Percentiles rank a stretch among this genome's conserved stretches.
phyloP scores from a whole-genome alignment of 2,888 invertebrate genomes.

The Erebia aethiops region DNA sequence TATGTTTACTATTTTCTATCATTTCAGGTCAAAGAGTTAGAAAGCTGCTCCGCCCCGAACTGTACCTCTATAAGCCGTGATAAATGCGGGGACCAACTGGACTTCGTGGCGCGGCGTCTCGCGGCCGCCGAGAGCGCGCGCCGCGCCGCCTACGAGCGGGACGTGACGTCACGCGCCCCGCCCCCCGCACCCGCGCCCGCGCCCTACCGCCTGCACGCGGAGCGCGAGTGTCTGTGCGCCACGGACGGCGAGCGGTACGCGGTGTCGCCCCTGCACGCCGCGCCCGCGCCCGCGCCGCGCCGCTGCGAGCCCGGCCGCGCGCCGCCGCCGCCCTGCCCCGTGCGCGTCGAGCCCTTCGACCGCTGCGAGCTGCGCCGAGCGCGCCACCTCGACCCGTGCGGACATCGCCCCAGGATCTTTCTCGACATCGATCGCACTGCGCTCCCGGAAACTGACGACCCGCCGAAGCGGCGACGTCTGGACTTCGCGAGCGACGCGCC shows the following conservation, averaged over 20 bases:
- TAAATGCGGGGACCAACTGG: not conserved
- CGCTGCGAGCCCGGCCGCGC: slow-evolving; percentile 15
- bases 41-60: not conserved
- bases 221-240: slow-evolving; percentile 44
- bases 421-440: not conserved
- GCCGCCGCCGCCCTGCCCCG: slow-evolving; percentile 38
- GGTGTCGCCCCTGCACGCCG: not conserved
- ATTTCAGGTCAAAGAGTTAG: not conserved
- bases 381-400: slow-evolving; percentile 53
- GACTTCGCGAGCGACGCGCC: not conserved
- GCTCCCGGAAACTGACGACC: not conserved
- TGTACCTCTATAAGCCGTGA: not conserved
- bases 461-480: not conserved
- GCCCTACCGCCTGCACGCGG: slow-evolving; percentile 36
- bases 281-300: not conserved
- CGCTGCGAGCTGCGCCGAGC: slow-evolving; percentile 45
- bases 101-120: slow-evolving; percentile 3
- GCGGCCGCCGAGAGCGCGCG: slow-evolving; percentile 8
- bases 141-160: not conserved
- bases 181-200: slow-evolving; percentile 21
- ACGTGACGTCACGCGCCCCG: not conserved
- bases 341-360: slow-evolving; percentile 45
- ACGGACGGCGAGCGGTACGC: slow-evolving; percentile 46
- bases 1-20: not conserved
- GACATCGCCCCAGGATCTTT: slow-evolving; percentile 22